phyloP scores from a whole-genome alignment of 2,888 invertebrate species.

The Acrocyrtus sp. region DNA sequence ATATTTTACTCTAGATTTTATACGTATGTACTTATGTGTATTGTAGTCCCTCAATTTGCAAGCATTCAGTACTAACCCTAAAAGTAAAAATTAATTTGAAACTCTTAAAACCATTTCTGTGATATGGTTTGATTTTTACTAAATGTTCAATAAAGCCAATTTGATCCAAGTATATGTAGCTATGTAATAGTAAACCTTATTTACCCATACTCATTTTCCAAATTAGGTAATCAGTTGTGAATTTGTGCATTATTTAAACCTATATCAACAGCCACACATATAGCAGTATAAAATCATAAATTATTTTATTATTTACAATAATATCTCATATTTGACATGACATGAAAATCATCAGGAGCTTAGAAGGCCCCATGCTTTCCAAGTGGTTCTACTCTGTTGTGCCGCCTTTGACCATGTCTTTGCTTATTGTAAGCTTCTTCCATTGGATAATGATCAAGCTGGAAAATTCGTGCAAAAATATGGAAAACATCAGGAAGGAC shows the following conservation, averaged over 20 bases:
- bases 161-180: too few relatives aligned
- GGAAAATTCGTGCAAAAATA: constrained; percentile 68
- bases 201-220: too few relatives aligned
- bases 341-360: constrained; percentile 4
- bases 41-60: neutral
- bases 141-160: neutral
- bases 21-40: neutral
- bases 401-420: constrained; percentile 80
- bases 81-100: neutral
- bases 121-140: constrained; percentile 32
- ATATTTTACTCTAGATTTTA: too few relatives aligned
- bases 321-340: neutral
- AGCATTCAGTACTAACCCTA: neutral
- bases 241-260: too few relatives aligned
- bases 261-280: too few relatives aligned
- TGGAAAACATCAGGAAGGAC: constrained; percentile 48
- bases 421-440: constrained; percentile 79
- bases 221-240: too few relatives aligned
- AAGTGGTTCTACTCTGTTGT: constrained; percentile 55
- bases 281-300: too few relatives aligned
- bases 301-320: neutral
- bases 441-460: constrained; percentile 82
- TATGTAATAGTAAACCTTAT: neutral
- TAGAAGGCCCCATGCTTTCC: constrained; percentile 19
- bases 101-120: constrained; percentile 24